Base-by-base conservation (phyloP, 1,140 invertebrate species). In the Papilio helenus region DNA sequence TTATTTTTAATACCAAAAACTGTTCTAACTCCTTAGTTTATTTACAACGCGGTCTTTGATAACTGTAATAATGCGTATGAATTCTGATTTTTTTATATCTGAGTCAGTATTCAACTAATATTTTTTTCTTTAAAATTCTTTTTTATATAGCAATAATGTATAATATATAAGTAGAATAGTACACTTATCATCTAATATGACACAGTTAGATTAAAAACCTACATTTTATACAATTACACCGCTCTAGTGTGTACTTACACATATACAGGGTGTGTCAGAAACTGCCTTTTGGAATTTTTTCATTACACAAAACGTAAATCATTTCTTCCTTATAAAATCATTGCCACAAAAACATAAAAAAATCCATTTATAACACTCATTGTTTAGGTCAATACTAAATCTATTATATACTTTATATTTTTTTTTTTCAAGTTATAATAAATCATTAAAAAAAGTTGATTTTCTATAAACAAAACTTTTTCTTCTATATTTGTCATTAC, bases 111-210 rank as follows among this genome's bases (percentile, higher is more conserved):
- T 91, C 87, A 91, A 89, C 89, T 94, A 92, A 93, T 93, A 92
- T 94, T 91, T 89, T 94, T 91, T 89, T 87, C 88, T 77, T 88
- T 92, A 89, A 89, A 93, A 88, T 82, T 89, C 89, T 86, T 92
- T 92, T 92, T 88, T 90, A 93, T 90, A 90, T 93, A 91, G 86
- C 88, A 89, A 89, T 92, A 90, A 90, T 92, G 86, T 90, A 92
- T 92, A 84, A 82, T 55, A 82, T 55, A 55, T 55, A 94, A 93
- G 90, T 93, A 94, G 93, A 88, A 93, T 94, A 93, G 88, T 92
- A 93, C 88, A 90, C 93, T 94, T 93, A 93, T 51, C 65, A 42
- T 81, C 93, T 94, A 94, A 90, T 94, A 94, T 94, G 93, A 93
- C 93, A 94, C 93, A 94, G 91, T 94, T 93, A 93, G 85, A 88